A percentile compares a stretch with the other conserved stretches of the same genome.
Conservation (phyloP, 2,797 vertebrate genomes). For the Glossophaga mutica region DNA sequence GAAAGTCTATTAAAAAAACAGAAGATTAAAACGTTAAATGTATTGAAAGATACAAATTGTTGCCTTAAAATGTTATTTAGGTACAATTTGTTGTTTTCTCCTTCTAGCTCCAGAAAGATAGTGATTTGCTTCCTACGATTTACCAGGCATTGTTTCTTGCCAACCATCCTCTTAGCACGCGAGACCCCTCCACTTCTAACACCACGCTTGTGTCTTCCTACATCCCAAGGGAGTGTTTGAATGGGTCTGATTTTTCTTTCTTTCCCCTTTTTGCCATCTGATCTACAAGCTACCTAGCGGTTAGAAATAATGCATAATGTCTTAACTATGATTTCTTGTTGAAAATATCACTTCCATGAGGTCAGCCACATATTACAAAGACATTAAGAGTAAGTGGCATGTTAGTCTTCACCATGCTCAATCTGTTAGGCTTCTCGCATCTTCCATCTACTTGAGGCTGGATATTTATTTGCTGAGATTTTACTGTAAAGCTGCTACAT, state of each 20-base stretch:
- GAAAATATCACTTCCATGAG: background rate
- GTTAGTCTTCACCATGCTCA: background rate
- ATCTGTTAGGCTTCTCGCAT: background rate
- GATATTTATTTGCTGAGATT: conserved; percentile 25
- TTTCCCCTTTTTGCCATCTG: background rate
- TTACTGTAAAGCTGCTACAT: conserved; percentile 9
- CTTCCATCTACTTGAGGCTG: background rate
- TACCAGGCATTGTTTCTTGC: background rate
- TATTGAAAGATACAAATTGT: conserved; percentile 34
- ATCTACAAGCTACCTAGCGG: background rate
- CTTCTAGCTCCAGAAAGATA: background rate
- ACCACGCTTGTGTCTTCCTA: background rate
- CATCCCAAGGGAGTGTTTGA: background rate
- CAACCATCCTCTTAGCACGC: background rate
- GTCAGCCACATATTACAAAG: background rate
- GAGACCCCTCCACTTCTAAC: background rate
- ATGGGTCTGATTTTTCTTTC: background rate
- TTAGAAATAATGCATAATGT: background rate
- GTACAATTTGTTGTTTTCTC: background rate
- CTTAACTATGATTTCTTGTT: background rate
- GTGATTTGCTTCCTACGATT: background rate
- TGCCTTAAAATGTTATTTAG: conserved; percentile 48
- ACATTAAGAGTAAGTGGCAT: background rate
- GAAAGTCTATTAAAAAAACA: conserved; percentile 24
- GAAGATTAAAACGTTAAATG: conserved; percentile 49